Conservation (phyloP, 2,797 vertebrate species). For the Cossypha dichroa region DNA sequence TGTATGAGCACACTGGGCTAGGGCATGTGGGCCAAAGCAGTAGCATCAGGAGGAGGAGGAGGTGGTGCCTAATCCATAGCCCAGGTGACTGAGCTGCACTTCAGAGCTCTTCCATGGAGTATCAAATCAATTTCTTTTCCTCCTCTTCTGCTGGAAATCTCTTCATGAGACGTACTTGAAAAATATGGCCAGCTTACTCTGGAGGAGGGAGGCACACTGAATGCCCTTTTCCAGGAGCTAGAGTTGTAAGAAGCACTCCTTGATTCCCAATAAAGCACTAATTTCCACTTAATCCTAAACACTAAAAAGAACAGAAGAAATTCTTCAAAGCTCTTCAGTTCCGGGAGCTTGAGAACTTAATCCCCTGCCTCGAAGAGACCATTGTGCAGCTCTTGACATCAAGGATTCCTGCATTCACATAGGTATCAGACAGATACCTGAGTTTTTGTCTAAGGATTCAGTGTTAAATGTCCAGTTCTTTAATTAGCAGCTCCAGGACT, state of each 20-base stretch:
- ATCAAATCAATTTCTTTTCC: neutral
- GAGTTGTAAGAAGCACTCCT: conserved; percentile 30
- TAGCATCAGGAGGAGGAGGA: neutral
- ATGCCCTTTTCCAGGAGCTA: neutral
- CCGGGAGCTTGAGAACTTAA: conserved; percentile 54
- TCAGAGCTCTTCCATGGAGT: neutral
- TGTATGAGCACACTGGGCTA: neutral
- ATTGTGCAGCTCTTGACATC: conserved; percentile 56
- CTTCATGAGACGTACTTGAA: neutral
- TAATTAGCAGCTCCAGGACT: neutral
- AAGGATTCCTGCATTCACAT: conserved; percentile 32
- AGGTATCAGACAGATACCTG: conserved; percentile 44
- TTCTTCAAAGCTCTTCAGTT: conserved; percentile 46
- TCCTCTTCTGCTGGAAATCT: neutral
- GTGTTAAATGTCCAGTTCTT: neutral
- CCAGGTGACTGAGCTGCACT: neutral
- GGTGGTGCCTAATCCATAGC: neutral
- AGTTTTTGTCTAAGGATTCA: conserved; percentile 14
- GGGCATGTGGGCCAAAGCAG: neutral
- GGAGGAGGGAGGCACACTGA: neutral
- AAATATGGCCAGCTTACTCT: neutral
- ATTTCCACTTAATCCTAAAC: conserved; percentile 42
- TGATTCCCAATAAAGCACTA: conserved; percentile 13
- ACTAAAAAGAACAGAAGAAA: conserved; percentile 50
- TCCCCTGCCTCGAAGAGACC: conserved; percentile 21